A percentile compares a stretch with the other conserved stretches of the same genome.
phyloP scores from a whole-genome alignment of 1,140 invertebrate species.

The Drosophila dunni region DNA sequence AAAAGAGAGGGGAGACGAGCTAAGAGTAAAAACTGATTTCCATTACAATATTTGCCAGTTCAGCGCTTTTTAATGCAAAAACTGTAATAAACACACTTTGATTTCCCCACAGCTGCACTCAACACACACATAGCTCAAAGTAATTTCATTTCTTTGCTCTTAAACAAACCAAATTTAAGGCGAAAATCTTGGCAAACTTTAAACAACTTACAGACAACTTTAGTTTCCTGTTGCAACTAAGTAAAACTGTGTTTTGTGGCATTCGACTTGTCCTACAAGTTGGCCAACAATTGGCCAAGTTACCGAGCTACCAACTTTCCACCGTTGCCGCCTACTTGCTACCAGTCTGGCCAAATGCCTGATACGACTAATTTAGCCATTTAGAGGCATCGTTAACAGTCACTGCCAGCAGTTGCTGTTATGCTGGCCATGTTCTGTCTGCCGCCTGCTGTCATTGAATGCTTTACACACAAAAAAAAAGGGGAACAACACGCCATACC shows the following conservation, averaged over 20 bases:
- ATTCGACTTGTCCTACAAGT: not conserved
- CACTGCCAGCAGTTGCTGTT: slow-evolving; percentile 3
- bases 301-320: not conserved
- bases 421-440: slow-evolving; percentile 1
- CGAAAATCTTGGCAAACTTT: not conserved
- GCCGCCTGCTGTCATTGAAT: slow-evolving; percentile 34
- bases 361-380: slow-evolving; percentile 73
- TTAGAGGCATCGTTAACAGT: slow-evolving; percentile 47
- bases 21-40: not conserved
- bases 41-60: slow-evolving; percentile 17
- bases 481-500: not conserved
- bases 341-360: slow-evolving; percentile 39
- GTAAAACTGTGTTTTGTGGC: not conserved
- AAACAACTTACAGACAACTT: not conserved
- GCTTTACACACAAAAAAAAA: slow-evolving; percentile 36
- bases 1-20: no score
- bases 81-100: slow-evolving; percentile 38
- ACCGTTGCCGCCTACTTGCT: slow-evolving; percentile 15
- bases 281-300: slow-evolving; percentile 17
- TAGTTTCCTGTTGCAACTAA: not conserved
- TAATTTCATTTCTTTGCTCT: slow-evolving; percentile 33
- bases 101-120: slow-evolving; percentile 57
- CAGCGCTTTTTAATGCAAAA: slow-evolving; percentile 17
- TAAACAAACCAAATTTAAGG: slow-evolving; percentile 13
- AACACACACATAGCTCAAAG: slow-evolving; percentile 47